Evolutionary conservation across 2,797 vertebrate species (phyloP).

Genomic region (Syncerus caffer): DNA sequence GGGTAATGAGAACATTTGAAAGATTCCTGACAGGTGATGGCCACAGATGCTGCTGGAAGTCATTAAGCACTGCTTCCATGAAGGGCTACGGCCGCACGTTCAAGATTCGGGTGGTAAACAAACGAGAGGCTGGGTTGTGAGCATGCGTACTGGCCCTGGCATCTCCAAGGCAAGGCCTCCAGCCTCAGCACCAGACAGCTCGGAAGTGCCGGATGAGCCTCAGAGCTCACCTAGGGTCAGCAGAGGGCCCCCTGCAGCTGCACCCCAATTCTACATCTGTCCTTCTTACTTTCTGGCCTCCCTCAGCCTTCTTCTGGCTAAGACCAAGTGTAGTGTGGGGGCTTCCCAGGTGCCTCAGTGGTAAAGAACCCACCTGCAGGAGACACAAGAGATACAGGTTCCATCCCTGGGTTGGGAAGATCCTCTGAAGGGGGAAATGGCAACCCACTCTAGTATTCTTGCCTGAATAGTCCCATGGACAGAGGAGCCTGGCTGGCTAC

Average conservation of each 20-base stretch:
- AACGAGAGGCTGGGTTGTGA: background rate
- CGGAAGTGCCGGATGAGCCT: background rate
- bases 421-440: background rate
- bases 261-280: background rate
- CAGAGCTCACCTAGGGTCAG: background rate
- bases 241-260: background rate
- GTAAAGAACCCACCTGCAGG: background rate
- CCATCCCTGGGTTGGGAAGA: background rate
- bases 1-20: background rate
- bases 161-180: background rate
- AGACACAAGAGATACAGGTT: background rate
- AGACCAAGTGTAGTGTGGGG: background rate
- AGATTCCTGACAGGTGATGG: background rate
- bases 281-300: background rate
- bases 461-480: background rate
- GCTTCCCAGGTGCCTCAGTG: background rate
- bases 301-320: background rate
- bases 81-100: rapidly evolving
- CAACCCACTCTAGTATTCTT: background rate
- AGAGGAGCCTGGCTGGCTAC: background rate
- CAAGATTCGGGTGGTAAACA: background rate
- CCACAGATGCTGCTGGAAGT: background rate
- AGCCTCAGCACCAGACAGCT: background rate
- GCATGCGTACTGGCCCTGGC: background rate
- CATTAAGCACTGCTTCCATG: background rate